Evolutionary conservation across 2,113 vertebrate species (phyloP), one percentile per base, ranked within the genome.

Genomic region (Lepisosteus oculatus): DNA sequence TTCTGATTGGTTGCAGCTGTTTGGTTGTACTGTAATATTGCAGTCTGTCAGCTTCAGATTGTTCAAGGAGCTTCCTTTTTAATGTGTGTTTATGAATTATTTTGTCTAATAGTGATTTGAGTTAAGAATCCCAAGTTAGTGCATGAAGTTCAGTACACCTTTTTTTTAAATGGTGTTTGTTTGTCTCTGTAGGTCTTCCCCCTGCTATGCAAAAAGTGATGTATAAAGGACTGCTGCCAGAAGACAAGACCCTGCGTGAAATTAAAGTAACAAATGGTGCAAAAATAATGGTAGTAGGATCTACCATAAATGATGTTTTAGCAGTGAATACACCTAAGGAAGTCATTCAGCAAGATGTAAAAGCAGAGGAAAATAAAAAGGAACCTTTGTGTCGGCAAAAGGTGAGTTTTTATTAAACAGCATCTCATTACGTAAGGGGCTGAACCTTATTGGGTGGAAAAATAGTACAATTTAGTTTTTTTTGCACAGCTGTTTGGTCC

Each of bases 121-220:
- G 29, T 29, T 29, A 29, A 29, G 29, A 29, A 29, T 29, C 29
- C 29, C 29, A 29, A 29, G 29, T 29, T 29, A 29, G 29, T 29
- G 29, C 29, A 29, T 29, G 29, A 29, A 29, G 29, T 29, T 29
- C 29, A 29, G 29, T 29, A 29, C 29, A 29, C 29, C 29, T 29
- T 29, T 29, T 29, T 29, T 29, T 29, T 29, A 29, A 29, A 29
- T 29, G 29, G 29, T 29, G 29, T n/a, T 56, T 66, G 2, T 77
- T 1, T 59, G 0, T 79, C 7, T 43, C 57, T 61, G 8, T 61
- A 96, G 97, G 97, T 92, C 96, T 99, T 78, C 97, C 97, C 2
- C 96, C 97, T 0, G 93, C 97, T 74, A 99, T 99, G 97, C 97
- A 99, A 88, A 99, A 99, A 83, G 97, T 99, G 63, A 99, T 99